Percentiles rank a stretch among this genome's conserved stretches.
phyloP scores from a whole-genome alignment of 2,888 invertebrate genomes.

The Hololepta plana region DNA sequence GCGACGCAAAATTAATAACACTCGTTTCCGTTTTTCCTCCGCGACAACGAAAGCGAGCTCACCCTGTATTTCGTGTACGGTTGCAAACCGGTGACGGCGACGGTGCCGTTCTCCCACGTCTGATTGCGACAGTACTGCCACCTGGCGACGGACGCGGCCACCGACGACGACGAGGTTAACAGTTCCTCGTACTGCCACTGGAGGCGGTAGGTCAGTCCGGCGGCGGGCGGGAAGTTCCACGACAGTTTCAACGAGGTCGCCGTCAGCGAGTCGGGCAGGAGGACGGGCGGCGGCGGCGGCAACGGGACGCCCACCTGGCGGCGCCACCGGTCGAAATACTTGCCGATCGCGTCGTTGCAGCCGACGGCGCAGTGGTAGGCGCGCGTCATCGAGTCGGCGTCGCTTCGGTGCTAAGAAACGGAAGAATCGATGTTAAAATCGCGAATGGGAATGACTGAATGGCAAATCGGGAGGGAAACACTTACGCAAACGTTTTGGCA shows the following conservation, averaged over 20 bases:
- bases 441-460: not conserved
- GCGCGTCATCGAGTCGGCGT: conserved; percentile 45
- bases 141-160: too few relatives aligned
- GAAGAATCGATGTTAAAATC: not conserved
- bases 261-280: conserved; percentile 59
- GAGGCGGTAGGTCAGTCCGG: conserved; percentile 38
- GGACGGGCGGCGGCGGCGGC: conserved; percentile 38
- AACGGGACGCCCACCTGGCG: conserved; percentile 50
- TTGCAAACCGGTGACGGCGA: conserved; percentile 57
- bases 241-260: conserved; percentile 63
- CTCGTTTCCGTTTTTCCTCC: not conserved
- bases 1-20: conserved; percentile 1
- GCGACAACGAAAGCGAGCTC: conserved; percentile 19
- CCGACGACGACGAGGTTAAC: conserved; percentile 40
- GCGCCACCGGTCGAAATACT: conserved; percentile 50
- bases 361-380: conserved; percentile 66
- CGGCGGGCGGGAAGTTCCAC: conserved; percentile 36
- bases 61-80: conserved; percentile 86
- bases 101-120: conserved; percentile 40
- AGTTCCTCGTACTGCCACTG: conserved; percentile 60
- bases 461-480: conserved; percentile 16
- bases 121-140: conserved; percentile 74
- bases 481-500: conserved; percentile 74
- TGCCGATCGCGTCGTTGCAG: conserved; percentile 61
- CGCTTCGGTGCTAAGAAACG: conserved; percentile 47